These are phyloP conservation scores for Poeciliopsis occidentalis DNA, from an alignment of 2,113 vertebrate genomes.

Conservation along the genomic window DNA sequence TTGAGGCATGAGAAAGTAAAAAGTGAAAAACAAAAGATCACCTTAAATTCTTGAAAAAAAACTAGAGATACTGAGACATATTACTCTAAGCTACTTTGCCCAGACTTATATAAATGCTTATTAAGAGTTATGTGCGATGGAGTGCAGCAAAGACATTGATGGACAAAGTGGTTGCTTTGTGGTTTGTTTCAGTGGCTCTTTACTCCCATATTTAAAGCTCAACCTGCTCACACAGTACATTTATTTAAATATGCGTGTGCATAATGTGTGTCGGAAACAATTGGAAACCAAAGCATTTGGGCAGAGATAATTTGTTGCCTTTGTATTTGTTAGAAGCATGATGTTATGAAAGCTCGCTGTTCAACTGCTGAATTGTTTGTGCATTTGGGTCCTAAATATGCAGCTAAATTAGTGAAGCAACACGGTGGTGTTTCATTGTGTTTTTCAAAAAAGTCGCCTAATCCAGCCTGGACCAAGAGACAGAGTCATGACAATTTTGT, in stretches of 20 bases:
- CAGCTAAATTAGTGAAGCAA: conserved; percentile 4
- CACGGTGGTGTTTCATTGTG: conserved; percentile 11
- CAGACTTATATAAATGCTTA: neutral
- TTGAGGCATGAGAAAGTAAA: neutral
- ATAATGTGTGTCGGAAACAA: conserved; percentile 34
- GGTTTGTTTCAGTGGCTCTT: conserved; percentile 29
- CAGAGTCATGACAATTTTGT: neutral
- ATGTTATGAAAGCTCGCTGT: conserved; percentile 33
- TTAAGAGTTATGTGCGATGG: conserved; percentile 8
- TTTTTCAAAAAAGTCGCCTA: conserved; percentile 8
- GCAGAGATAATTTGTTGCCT: conserved; percentile 43
- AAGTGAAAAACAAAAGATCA: neutral
- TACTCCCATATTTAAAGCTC: conserved; percentile 26
- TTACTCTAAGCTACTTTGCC: conserved; percentile 6
- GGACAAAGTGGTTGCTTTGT: conserved; percentile 25
- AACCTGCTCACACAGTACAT: conserved; percentile 33
- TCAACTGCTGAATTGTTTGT: conserved; percentile 2
- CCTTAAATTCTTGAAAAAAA: conserved; percentile 7
- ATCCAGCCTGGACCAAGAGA: neutral
- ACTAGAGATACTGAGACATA: too few relatives aligned
- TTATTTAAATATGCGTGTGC: conserved; percentile 41
- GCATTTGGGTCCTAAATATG: conserved; percentile 19
- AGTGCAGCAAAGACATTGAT: conserved; percentile 14
- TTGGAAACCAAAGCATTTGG: conserved; percentile 40
- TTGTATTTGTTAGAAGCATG: conserved; percentile 48